phyloP scores from a whole-genome alignment of 2,113 vertebrate species.

The Tretioscincus oriximinensis region DNA sequence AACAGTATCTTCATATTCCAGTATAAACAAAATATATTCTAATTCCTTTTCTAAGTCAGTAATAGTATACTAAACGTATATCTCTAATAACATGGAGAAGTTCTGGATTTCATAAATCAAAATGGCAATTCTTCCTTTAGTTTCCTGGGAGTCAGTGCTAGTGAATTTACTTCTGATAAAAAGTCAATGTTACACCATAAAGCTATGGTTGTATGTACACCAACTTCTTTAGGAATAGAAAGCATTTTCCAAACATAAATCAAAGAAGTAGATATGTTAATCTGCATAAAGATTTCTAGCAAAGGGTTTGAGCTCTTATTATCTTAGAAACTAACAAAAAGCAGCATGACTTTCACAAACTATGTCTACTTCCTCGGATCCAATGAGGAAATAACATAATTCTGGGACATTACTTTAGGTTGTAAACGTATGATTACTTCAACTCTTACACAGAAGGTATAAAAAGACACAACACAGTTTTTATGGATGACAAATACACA shows the following conservation, averaged over 20 bases:
- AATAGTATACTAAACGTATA: neutral
- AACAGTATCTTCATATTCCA: slow-evolving; percentile 27
- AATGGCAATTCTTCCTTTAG: no score
- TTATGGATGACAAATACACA: neutral
- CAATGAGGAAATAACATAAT: no score
- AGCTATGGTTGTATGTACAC: no score
- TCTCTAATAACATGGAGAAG: neutral
- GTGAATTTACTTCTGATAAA: neutral
- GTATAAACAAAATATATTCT: neutral
- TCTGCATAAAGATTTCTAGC: no score
- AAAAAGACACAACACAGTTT: neutral
- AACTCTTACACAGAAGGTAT: neutral
- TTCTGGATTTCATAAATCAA: neutral
- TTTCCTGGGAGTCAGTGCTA: neutral
- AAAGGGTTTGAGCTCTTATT: no score
- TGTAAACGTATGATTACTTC: neutral
- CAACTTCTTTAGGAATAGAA: no score
- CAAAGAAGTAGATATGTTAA: no score
- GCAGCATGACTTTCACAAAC: no score
- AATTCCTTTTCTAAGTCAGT: neutral
- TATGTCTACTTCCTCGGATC: no score
- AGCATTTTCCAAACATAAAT: neutral
- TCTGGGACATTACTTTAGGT: neutral
- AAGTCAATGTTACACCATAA: no score
- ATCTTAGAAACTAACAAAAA: no score